Base-by-base conservation (phyloP, 2,888 invertebrate species). In the Sphaerophoria taeniata region DNA sequence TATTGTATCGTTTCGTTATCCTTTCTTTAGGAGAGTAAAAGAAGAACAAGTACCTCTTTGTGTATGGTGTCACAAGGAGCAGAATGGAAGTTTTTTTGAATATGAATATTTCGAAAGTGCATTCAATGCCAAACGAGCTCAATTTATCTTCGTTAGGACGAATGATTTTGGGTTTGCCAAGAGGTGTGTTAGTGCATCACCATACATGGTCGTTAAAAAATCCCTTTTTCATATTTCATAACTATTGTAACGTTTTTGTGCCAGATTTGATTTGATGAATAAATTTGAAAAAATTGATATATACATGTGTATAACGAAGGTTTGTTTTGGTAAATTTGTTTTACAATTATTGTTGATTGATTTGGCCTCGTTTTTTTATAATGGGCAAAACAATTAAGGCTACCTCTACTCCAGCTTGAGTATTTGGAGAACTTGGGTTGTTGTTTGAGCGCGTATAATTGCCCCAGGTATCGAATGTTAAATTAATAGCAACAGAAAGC, bases 141-240 rank as follows among this genome's bases (percentile, higher is more conserved):
- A 43, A 81, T 81, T 71, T 76, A 76, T 81, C 81, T 65, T 76
- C 63, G 71, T 80, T 74, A 55, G 12, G 39, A 24, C 9, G n/a
- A 9, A 11, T 45, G 39, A 74, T 43, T 47, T 47, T 47, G 39
- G 61, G 49, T 63, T 61, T 14, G 1, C 16, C 1, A 6, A 51
- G 39, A 24, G 43, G 24, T 2, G 6, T 53, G 36, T 24, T 51
- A 51, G 7, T 16, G 16, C 11, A 16, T 3, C 14, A 12, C 4
- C 11, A 31, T 9, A 45, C 12, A 43, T 43, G 6, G 14, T 14
- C 11, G 58, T 16, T 58, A 16, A 39, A 5, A 39, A 24, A 58
- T 11, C 31, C 9, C 7, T 24, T 24, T 31, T 67, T 43, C 53
- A 67, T 67, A 53, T 67, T 67, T 39, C 39, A 67, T 43, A 7